Percentiles rank a stretch among this genome's conserved stretches.
Evolutionary conservation across 2,113 vertebrate species (phyloP).

Genomic region (Capreolus pygargus): DNA sequence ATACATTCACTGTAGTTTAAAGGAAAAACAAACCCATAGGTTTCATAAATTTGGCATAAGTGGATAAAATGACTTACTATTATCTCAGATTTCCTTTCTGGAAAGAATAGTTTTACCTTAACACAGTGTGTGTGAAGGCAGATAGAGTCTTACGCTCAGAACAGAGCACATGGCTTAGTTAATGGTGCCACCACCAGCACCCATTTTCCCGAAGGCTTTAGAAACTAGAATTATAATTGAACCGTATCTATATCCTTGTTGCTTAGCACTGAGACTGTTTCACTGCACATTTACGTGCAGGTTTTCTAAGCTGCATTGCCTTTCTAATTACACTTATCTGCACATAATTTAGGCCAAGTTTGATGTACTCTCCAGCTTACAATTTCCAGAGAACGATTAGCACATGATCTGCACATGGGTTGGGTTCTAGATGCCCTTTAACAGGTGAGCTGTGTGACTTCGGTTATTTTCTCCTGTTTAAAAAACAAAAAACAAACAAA

Average conservation of each 20-base stretch:
- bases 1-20: background rate
- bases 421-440: background rate
- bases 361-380: conserved; percentile 5
- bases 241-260: background rate
- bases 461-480: fast-evolving
- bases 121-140: background rate
- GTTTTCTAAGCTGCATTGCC: background rate
- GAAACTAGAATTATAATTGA: background rate
- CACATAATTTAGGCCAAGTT: background rate
- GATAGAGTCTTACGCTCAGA: background rate
- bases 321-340: conserved; percentile 33
- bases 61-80: background rate
- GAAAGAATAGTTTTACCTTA: background rate
- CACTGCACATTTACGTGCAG: background rate
- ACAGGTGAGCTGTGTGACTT: background rate
- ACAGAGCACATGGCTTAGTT: background rate
- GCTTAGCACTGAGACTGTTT: background rate
- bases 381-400: conserved; percentile 17
- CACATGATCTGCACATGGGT: background rate
- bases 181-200: fast-evolving
- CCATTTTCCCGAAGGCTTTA: background rate
- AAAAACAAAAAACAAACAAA: fast-evolving
- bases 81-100: background rate
- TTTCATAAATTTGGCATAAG: background rate
- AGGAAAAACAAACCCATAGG: background rate